Percentiles rank a stretch among this genome's conserved stretches.
Evolutionary conservation across 1,140 invertebrate genomes (phyloP).

Genomic region (Ectropis grisescens): DNA sequence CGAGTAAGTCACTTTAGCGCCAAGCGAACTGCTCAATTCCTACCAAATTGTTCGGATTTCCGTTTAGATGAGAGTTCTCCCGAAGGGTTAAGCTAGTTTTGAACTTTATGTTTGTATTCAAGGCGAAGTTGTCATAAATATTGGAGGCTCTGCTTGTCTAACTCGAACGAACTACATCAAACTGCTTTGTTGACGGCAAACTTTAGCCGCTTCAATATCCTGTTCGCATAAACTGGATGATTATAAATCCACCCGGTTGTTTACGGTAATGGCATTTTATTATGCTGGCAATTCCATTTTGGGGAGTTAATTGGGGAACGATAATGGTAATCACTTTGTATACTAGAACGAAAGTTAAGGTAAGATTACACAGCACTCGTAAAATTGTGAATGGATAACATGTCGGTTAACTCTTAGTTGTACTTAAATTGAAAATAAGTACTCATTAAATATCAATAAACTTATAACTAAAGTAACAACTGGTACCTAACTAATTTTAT

Average conservation of each 20-base stretch:
- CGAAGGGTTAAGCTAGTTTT: conserved; percentile 33
- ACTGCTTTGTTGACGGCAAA: conserved; percentile 38
- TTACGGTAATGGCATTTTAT: conserved; percentile 11
- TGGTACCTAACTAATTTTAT: too few species aligned
- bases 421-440: too few species aligned
- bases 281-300: too few species aligned
- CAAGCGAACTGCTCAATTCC: conserved; percentile 24
- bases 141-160: conserved; percentile 28
- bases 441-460: too few species aligned
- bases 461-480: too few species aligned
- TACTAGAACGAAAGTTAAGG: too few species aligned
- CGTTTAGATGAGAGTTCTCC: conserved; percentile 25
- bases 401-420: too few species aligned
- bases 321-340: too few species aligned
- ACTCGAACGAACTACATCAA: conserved; percentile 32
- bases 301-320: too few species aligned
- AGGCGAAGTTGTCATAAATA: conserved; percentile 39
- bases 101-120: conserved; percentile 39
- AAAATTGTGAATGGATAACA: too few species aligned
- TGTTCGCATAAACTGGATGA: conserved; percentile 19
- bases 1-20: conserved; percentile 11
- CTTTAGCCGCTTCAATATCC: conserved; percentile 27
- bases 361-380: too few species aligned
- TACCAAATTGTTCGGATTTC: conserved; percentile 28
- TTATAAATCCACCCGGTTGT: conserved; percentile 20